Conservation (phyloP, 2,113 vertebrate species). For the Taurulus bubalis region DNA sequence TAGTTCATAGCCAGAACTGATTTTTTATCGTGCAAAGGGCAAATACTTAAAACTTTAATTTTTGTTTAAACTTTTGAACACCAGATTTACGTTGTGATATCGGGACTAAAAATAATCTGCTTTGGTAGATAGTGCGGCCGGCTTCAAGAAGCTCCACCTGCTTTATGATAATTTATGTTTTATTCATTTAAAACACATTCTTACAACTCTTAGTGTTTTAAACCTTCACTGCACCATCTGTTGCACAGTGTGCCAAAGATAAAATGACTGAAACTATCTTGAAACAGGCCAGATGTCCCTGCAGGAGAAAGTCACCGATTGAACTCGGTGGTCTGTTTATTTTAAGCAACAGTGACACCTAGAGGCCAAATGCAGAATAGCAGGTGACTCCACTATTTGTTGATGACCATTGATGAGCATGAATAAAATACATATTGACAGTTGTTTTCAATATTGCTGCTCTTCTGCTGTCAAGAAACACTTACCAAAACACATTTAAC, state of each 20-base stretch:
- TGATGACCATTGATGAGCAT: neutral
- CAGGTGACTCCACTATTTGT: neutral
- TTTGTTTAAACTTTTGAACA: neutral
- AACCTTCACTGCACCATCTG: conserved; percentile 25
- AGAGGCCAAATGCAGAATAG: neutral
- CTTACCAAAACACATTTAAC: neutral
- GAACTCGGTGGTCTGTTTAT: neutral
- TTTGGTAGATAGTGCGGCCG: conserved; percentile 22
- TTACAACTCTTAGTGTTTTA: conserved; percentile 9
- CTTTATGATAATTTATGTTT: neutral
- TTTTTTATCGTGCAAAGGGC: neutral
- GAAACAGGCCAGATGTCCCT: conserved; percentile 27
- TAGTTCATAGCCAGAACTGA: neutral
- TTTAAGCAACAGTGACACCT: conserved; percentile 33
- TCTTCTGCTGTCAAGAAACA: neutral
- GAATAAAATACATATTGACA: neutral
- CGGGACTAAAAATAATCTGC: conserved; percentile 4
- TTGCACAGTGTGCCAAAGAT: neutral
- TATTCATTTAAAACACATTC: conserved; percentile 11
- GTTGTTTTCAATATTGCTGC: neutral
- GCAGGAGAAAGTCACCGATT: conserved; percentile 5
- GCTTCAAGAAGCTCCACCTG: conserved; percentile 10
- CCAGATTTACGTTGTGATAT: neutral
- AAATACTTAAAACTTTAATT: neutral
- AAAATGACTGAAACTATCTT: conserved; percentile 31